These are phyloP conservation scores for Encarsia formosa DNA, from an alignment of 2,888 invertebrate species.

Conservation along the genomic window DNA sequence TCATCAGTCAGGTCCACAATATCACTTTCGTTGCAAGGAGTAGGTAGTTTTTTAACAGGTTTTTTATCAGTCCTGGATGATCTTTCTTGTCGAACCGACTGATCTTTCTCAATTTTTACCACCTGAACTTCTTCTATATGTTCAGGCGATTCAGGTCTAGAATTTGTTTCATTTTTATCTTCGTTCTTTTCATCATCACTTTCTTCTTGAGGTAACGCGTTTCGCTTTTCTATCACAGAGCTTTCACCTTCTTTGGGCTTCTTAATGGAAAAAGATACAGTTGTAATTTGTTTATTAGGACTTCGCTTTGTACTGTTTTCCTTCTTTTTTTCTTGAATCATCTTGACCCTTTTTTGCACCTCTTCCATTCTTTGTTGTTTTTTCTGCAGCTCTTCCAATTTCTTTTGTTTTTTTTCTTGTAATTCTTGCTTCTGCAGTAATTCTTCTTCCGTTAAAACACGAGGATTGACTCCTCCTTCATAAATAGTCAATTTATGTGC, in stretches of 20 bases:
- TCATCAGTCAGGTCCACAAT: constrained; percentile 48
- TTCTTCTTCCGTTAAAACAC: constrained; percentile 47
- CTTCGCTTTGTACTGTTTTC: constrained; percentile 41
- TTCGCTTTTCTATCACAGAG: constrained; percentile 60
- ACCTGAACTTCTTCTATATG: not conserved
- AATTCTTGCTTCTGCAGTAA: constrained; percentile 45
- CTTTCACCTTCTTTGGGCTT: constrained; percentile 72
- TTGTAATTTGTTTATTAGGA: constrained; percentile 41
- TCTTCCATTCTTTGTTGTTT: constrained; percentile 50
- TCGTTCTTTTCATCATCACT: constrained; percentile 53
- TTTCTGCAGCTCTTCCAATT: constrained; percentile 45
- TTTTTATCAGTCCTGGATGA: not conserved
- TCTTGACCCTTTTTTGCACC: constrained; percentile 46
- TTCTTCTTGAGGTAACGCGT: constrained; percentile 71
- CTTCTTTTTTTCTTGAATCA: constrained; percentile 49
- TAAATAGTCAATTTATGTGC: constrained; percentile 60
- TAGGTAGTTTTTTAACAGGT: not conserved
- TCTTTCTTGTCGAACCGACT: constrained; percentile 15
- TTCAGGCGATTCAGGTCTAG: constrained; percentile 34
- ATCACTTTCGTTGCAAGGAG: constrained; percentile 39
- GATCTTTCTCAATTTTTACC: constrained; percentile 5
- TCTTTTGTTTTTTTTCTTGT: constrained; percentile 47
- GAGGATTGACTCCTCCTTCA: constrained; percentile 45
- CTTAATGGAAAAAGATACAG: constrained; percentile 81
- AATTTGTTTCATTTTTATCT: constrained; percentile 38